Evolutionary conservation across 2,113 vertebrate genomes (phyloP), one percentile per base, ranked within the genome.

Genomic region (Corythaeola cristata): DNA sequence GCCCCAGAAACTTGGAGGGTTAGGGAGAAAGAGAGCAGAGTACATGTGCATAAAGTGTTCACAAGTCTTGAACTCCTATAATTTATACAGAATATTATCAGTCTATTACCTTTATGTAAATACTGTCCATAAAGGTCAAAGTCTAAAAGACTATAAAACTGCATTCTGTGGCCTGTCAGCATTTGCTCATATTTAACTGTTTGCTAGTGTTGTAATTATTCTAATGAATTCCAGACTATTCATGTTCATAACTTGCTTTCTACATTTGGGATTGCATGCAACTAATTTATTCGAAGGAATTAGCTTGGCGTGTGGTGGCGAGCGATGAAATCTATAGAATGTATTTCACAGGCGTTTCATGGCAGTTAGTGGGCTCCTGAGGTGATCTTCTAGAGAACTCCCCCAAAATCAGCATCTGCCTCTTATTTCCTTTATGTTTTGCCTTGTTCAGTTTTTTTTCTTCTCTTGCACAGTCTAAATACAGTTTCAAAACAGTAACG

Each of bases 151-250:
- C 1, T 1, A 2, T 58, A 23, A 39, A 49, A 50, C 66, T 41
- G 37, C 67, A 50, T 63, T 88, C 47, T 41, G 78, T 69, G 79
- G 60, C 44, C 67, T 73, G 47, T 72, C 68, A 80, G 69, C 68
- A 52, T 87, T 85, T 90, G 12, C 58, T 90, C 56, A 9, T 39
- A 33, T 62, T 75, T 91, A 62, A 89, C 80, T 75, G 60, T n/a
- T 92, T 89, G 9, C n/a, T 95, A 50, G 44, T 82, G 74, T 22
- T 94, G 41, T 53, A 89, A 82, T 63, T 75, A 58, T 44, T 17
- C 27, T 84, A 77, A 91, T 72, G 62, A 94, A 84, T 92, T 81
- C 84, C 93, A 92, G 93, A 12, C 28, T 74, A 12, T 90, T 96
- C 21, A 52, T 71, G 45, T 74, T 53, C 81, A 3, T 67, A 47